phyloP scores from a whole-genome alignment of 2,113 vertebrate species.

The Sinocyclocheilus anshuiensis region DNA sequence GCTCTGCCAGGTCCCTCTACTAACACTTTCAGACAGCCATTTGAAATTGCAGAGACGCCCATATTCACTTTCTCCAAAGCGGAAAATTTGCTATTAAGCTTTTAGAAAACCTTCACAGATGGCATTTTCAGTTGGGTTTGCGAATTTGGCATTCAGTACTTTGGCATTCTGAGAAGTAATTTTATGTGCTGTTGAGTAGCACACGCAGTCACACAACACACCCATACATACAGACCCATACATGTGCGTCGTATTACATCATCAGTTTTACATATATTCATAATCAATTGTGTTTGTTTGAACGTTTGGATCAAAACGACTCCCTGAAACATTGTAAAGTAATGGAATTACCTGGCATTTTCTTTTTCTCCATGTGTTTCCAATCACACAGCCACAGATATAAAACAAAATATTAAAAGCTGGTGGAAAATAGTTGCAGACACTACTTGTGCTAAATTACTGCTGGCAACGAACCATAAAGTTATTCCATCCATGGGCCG shows the following conservation, averaged over 20 bases:
- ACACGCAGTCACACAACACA: constrained; percentile 34
- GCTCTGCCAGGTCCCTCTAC: constrained; percentile 35
- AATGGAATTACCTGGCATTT: constrained; percentile 59
- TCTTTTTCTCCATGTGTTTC: constrained; percentile 65
- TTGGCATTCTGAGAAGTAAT: constrained; percentile 30
- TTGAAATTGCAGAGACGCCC: constrained; percentile 20
- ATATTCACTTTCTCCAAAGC: constrained; percentile 9
- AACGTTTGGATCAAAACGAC: constrained; percentile 34
- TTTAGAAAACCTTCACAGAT: neutral
- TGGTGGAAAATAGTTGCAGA: constrained; percentile 68
- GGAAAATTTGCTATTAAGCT: constrained; percentile 40
- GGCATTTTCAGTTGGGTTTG: constrained; percentile 9
- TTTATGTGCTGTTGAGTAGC: constrained; percentile 22
- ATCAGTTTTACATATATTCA: constrained; percentile 35
- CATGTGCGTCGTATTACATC: constrained; percentile 13
- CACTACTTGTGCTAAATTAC: constrained; percentile 56
- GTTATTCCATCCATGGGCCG: constrained; percentile 55
- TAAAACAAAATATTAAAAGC: constrained; percentile 54
- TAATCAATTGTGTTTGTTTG: constrained; percentile 23
- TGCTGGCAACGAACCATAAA: constrained; percentile 51
- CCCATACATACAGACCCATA: constrained; percentile 23
- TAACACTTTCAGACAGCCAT: constrained; percentile 26
- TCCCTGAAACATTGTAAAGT: constrained; percentile 53
- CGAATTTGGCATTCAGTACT: neutral
- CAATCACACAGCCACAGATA: constrained; percentile 65